Percentiles rank a stretch among this genome's conserved stretches.
These are phyloP conservation scores for Solenodon paradoxus DNA, from an alignment of 2,113 vertebrate species.

Conservation along the genomic window DNA sequence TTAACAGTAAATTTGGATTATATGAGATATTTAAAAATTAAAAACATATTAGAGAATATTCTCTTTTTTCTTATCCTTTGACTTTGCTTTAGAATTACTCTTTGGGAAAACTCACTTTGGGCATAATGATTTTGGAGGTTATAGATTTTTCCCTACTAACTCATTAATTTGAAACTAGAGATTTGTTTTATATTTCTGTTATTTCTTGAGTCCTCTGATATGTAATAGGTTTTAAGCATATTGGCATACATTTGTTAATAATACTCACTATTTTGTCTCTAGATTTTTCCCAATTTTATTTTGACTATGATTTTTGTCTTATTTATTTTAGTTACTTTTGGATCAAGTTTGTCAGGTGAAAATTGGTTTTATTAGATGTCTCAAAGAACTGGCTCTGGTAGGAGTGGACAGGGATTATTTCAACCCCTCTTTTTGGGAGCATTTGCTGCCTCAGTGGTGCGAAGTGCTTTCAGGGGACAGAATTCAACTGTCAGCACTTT, in stretches of 20 bases:
- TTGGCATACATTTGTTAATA: background rate
- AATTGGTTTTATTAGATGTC: background rate
- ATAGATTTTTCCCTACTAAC: background rate
- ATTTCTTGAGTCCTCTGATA: background rate
- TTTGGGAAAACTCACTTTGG: background rate
- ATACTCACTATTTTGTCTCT: background rate
- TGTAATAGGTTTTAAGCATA: background rate
- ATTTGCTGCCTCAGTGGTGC: background rate
- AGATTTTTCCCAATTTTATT: background rate
- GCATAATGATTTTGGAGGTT: background rate
- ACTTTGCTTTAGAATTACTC: background rate
- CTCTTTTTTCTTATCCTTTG: background rate
- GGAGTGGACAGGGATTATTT: background rate
- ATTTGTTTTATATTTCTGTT: slow-evolving; percentile 10
- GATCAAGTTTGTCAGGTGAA: background rate
- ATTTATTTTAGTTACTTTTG: background rate
- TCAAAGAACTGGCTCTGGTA: background rate
- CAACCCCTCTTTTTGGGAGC: background rate
- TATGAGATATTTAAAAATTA: background rate
- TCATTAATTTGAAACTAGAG: background rate
- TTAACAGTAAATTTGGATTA: background rate
- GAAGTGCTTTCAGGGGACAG: background rate
- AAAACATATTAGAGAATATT: background rate
- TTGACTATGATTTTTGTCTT: background rate
- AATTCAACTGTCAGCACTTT: background rate